Base-by-base conservation (phyloP, 2,888 invertebrate species). In the Drosophila mimetica region DNA sequence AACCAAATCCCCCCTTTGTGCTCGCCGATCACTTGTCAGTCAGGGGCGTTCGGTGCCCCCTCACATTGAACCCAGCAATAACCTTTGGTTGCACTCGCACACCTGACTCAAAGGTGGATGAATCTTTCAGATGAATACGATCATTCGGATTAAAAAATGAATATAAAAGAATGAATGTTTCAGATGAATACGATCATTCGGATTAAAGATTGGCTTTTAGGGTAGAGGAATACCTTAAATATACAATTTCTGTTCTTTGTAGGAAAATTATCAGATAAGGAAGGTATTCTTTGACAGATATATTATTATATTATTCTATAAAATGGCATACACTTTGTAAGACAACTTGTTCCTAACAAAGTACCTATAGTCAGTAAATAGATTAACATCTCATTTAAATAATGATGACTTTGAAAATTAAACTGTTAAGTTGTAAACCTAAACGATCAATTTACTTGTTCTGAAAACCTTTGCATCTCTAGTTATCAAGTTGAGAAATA, bases 41-140 rank as follows among this genome's bases (percentile, higher is more conserved):
- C 86, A 82, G 79, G 81, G 86, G 77, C 81, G 79, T 77, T 82
- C 79, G 77, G 16, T 64, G 63, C 63, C 63, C 59, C 63, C 55
- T 55, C 77, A 74, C 69, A 74, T 65, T 67, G 85, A 82, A 85
- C 85, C 71, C 67, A 55, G 59, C 69, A 75, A 71, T 75, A 71
- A 63, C 13, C 41, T 60, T 22, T 9, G 8, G 60, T 20, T 55
- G 57, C 58, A 42, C 57, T 34, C n/a, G 2, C 28, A 42, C 20
- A 42, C 42, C 61, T 42, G 63, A 63, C 51, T 44, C 36, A 11
- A 34, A 63, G 42, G 50, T 50, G 42, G 28, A 0, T 28, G 5
- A 28, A 11, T 42, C 22, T 42, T n/a, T 18, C 1, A 3, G 11
- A 9, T 18, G 8, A 39, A 39, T 16, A 8, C n/a, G n/a, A n/a